Evolutionary conservation across 2,888 invertebrate genomes (phyloP), one percentile per base, ranked within the genome.

Genomic region (Criorhina ranunculi): DNA sequence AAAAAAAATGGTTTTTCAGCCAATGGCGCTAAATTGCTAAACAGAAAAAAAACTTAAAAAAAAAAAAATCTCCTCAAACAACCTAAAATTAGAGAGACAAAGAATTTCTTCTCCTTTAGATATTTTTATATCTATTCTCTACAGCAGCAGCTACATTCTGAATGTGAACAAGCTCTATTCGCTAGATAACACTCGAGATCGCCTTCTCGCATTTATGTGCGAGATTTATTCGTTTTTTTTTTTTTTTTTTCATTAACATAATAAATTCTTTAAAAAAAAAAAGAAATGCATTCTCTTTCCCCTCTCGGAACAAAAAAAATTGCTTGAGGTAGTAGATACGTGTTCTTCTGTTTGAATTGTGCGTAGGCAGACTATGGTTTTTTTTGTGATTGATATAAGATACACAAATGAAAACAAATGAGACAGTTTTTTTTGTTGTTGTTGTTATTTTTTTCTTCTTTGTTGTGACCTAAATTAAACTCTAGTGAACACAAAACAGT

Each of bases 21-120:
- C 70, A 78, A 78, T 78, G 77, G 77, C 70, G 69, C 69, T 78
- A 78, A 55, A 70, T 70, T 78, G 77, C 69, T 44, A 62, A 77
- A 69, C 60, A 77, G 19, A 53, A 57, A 15, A 31, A 17, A 17
- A 12, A 24, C 35, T 17, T 19, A 40, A 35, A 17, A 46, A 6
- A 62, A 19, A 64, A 46, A 37, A 55, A 51, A 19, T 12, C 31
- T 37, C 59, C 40, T 59, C 46, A 33, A 42, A 42, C 49, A 60
- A 62, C 64, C 67, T 62, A 77, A 77, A 77, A 46, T 69, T 77
- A 77, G 77, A 70, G 60, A 70, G 37, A 62, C 62, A 69, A 69
- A 62, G 55, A 62, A 70, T 70, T 67, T 67, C 64, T 59, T 62
- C 49, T 33, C 15, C 35, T 57, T 17, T n/a, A 59, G 59, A 51